Evolutionary conservation across 2,888 invertebrate species (phyloP).

Genomic region (Melolontha melolontha): DNA sequence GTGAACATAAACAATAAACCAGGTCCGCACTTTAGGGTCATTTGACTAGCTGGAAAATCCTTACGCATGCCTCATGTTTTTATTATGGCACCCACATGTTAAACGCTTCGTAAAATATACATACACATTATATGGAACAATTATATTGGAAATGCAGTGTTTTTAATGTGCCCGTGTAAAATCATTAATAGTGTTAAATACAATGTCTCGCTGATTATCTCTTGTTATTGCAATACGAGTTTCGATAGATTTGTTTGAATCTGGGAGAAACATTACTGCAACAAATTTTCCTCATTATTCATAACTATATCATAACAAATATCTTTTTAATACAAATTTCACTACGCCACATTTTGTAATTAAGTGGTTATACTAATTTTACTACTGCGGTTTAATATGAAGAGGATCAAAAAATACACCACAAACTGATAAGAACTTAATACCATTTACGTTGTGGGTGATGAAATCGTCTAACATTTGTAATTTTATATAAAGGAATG

Average conservation of each 20-base stretch:
- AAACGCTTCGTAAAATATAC: neutral
- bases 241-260: too few species aligned
- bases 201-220: too few species aligned
- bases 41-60: slow-evolving; percentile 30
- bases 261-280: neutral
- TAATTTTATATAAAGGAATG: too few species aligned
- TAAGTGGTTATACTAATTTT: too few species aligned
- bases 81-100: slow-evolving; percentile 25
- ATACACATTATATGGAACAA: too few species aligned
- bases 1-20: slow-evolving; percentile 71
- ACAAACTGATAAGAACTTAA: too few species aligned
- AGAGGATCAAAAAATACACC: too few species aligned
- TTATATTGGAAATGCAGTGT: too few species aligned
- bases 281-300: neutral
- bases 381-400: neutral
- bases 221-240: too few species aligned
- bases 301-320: neutral
- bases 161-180: too few species aligned
- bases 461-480: too few species aligned
- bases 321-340: neutral
- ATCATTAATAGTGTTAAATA: too few species aligned
- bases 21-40: slow-evolving; percentile 67
- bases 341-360: neutral
- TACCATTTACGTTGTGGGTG: neutral
- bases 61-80: slow-evolving; percentile 33